A percentile compares a stretch with the other conserved stretches of the same genome.
These are phyloP conservation scores for Chymomyza costata DNA, from an alignment of 1,140 invertebrate species.

Conservation along the genomic window DNA sequence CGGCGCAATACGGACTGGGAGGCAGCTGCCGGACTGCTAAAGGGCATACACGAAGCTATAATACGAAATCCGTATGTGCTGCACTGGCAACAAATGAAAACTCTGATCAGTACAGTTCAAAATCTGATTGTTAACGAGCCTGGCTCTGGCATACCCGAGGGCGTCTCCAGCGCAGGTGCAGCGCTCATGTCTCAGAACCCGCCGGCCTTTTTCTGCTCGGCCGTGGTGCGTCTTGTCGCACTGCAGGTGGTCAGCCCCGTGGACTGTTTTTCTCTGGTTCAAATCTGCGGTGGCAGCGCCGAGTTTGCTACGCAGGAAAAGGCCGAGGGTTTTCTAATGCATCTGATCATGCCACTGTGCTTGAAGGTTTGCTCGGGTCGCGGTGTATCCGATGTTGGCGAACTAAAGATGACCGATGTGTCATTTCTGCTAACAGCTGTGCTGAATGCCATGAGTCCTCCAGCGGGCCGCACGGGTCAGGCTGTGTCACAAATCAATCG, in stretches of 20 bases:
- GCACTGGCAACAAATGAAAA: slow-evolving; percentile 97
- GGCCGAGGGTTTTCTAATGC: slow-evolving; percentile 95
- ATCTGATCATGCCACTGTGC: slow-evolving; percentile 96
- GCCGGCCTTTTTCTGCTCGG: slow-evolving; percentile 95
- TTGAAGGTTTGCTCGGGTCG: slow-evolving; percentile 93
- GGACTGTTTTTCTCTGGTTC: slow-evolving; percentile 94
- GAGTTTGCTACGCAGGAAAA: slow-evolving; percentile 93
- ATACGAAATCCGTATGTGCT: slow-evolving; percentile 95
- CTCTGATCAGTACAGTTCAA: slow-evolving; percentile 88
- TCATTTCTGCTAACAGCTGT: slow-evolving; percentile 93
- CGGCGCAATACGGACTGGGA: slow-evolving; percentile 96
- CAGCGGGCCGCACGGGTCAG: slow-evolving; percentile 78
- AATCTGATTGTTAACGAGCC: slow-evolving; percentile 72
- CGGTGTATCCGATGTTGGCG: slow-evolving; percentile 90
- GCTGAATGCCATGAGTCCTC: slow-evolving; percentile 90
- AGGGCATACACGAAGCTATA: slow-evolving; percentile 96
- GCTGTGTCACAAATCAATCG: slow-evolving; percentile 81
- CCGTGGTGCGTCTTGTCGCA: slow-evolving; percentile 93
- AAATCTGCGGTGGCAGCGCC: slow-evolving; percentile 92
- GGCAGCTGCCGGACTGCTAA: slow-evolving; percentile 93
- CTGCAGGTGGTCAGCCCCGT: slow-evolving; percentile 94
- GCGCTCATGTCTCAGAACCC: slow-evolving; percentile 91
- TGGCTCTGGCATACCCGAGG: slow-evolving; percentile 76
- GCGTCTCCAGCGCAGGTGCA: slow-evolving; percentile 85
- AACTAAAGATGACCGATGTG: slow-evolving; percentile 91